phyloP scores from a whole-genome alignment of 1,140 invertebrate species.

The Orchestia grillus region DNA sequence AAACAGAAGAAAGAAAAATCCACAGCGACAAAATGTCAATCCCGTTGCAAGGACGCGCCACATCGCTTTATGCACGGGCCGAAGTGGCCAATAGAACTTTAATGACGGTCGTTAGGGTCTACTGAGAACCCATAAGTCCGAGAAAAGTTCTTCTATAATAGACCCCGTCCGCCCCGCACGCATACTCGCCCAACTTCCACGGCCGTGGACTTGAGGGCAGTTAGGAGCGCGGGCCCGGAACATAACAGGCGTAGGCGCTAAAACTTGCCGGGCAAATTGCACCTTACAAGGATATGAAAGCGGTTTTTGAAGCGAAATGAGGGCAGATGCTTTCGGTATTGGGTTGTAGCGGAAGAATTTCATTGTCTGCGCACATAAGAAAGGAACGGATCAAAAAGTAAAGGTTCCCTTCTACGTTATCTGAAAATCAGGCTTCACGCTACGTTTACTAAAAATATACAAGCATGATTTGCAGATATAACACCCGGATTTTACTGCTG shows the following conservation, averaged over 20 bases:
- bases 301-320: background rate
- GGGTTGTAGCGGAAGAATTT: background rate
- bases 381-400: background rate
- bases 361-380: background rate
- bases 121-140: background rate
- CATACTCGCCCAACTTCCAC: background rate
- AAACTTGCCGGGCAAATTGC: background rate
- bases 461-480: too few relatives aligned
- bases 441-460: too few relatives aligned
- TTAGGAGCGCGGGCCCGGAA: background rate
- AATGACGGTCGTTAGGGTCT: background rate
- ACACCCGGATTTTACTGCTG: too few relatives aligned
- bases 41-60: background rate
- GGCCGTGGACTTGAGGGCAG: background rate
- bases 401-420: too few relatives aligned
- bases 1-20: background rate
- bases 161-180: background rate
- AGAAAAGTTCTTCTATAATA: constrained; percentile 10
- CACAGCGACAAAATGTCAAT: background rate
- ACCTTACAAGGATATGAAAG: background rate
- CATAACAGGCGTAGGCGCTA: background rate
- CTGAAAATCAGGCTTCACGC: too few relatives aligned
- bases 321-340: background rate
- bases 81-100: constrained; percentile 7
- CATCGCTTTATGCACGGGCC: background rate